Evolutionary conservation across 1,140 invertebrate genomes (phyloP).

Genomic region (Triops cancriformis): DNA sequence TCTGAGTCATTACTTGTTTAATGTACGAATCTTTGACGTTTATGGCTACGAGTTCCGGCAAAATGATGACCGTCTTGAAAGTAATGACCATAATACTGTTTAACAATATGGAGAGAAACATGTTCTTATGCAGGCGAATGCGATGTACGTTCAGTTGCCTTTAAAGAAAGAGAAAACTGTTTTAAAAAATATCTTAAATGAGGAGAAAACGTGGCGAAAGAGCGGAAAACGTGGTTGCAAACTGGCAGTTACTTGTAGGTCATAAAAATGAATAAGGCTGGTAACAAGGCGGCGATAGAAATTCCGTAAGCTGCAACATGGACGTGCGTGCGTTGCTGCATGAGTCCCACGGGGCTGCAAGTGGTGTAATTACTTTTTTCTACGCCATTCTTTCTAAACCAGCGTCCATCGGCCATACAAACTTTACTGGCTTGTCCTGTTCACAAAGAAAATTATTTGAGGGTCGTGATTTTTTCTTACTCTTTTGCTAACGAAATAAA

Average conservation of each 20-base stretch:
- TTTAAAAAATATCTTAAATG: slow-evolving; percentile 12
- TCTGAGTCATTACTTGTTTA: slow-evolving; percentile 29
- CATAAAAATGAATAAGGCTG: slow-evolving; percentile 42
- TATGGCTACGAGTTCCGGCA: slow-evolving; percentile 35
- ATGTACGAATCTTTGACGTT: slow-evolving; percentile 32
- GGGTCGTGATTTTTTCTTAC: not conserved
- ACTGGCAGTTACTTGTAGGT: slow-evolving; percentile 39
- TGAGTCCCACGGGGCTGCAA: slow-evolving; percentile 35
- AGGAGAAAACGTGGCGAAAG: not conserved
- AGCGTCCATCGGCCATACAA: slow-evolving; percentile 36
- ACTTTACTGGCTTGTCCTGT: slow-evolving; percentile 37
- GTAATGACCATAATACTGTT: slow-evolving; percentile 41
- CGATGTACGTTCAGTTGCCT: slow-evolving; percentile 42
- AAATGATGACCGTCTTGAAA: slow-evolving; percentile 41
- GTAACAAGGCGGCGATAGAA: slow-evolving; percentile 40
- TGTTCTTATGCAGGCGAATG: slow-evolving; percentile 48
- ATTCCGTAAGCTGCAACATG: slow-evolving; percentile 39
- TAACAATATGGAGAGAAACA: slow-evolving; percentile 46
- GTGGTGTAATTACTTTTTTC: slow-evolving; percentile 42
- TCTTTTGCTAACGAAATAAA: not conserved
- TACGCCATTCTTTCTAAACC: slow-evolving; percentile 32
- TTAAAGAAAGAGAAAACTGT: slow-evolving; percentile 28
- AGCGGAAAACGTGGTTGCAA: not conserved
- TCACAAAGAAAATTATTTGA: not conserved
- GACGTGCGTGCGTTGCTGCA: slow-evolving; percentile 34